Percentiles rank a stretch among this genome's conserved stretches.
phyloP scores from a whole-genome alignment of 2,888 invertebrate genomes.

The Drosophila anomelani region DNA sequence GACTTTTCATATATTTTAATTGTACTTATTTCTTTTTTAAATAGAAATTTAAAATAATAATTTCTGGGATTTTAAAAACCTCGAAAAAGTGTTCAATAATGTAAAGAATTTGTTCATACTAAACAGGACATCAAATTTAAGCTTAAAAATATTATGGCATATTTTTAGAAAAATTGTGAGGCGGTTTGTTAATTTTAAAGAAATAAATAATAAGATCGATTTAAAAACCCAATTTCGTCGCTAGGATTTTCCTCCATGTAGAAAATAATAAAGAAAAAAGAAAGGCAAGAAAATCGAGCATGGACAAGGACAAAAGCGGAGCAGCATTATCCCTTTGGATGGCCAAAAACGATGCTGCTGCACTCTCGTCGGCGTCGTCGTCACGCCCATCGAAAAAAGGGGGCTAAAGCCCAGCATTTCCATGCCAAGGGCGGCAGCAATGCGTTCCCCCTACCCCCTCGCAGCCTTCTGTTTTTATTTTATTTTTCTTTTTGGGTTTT shows the following conservation, averaged over 20 bases:
- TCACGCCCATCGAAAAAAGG: slow-evolving; percentile 47
- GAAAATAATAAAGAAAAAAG: neutral
- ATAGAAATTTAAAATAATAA: too few relatives aligned
- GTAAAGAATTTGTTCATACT: too few relatives aligned
- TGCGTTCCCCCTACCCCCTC: neutral
- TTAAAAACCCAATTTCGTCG: neutral
- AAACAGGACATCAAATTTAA: neutral
- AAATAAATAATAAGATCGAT: neutral
- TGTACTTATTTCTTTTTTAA: too few relatives aligned
- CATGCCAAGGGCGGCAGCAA: slow-evolving; percentile 66
- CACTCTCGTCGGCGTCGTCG: neutral
- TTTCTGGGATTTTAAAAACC: too few relatives aligned
- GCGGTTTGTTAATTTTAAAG: neutral
- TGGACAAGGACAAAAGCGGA: slow-evolving; percentile 26
- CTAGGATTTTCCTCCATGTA: neutral
- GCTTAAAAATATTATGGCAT: too few relatives aligned
- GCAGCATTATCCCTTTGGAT: slow-evolving; percentile 23
- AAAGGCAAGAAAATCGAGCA: slow-evolving; percentile 10
- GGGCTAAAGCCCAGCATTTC: slow-evolving; percentile 46
- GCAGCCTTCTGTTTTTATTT: neutral
- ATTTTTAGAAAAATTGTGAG: neutral
- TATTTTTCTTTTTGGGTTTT: neutral
- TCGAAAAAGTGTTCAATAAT: too few relatives aligned
- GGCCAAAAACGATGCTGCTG: slow-evolving; percentile 31
- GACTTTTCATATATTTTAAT: too few relatives aligned